phyloP scores from a whole-genome alignment of 1,140 invertebrate species.

The Diprion similis region DNA sequence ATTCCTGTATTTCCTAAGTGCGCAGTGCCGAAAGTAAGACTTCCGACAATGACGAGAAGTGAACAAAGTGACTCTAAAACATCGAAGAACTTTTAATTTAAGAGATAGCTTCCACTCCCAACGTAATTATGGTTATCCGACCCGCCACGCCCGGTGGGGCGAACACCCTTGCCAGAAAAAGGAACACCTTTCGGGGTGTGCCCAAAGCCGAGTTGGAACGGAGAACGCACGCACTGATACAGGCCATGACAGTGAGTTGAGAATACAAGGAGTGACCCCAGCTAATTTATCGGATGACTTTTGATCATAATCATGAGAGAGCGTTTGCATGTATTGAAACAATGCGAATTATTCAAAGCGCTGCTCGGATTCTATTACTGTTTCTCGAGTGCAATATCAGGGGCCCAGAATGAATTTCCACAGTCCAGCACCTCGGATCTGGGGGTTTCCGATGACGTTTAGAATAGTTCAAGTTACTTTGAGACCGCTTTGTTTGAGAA shows the following conservation, averaged over 20 bases:
- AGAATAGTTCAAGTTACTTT: neutral
- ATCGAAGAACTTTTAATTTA: conserved; percentile 5
- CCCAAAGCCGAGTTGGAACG: conserved; percentile 76
- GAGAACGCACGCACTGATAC: conserved; percentile 72
- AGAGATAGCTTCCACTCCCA: conserved; percentile 35
- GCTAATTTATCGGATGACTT: neutral
- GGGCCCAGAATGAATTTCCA: neutral
- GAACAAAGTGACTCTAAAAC: conserved; percentile 11
- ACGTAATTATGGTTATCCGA: conserved; percentile 16
- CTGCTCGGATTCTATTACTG: no score
- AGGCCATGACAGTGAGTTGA: conserved; percentile 78
- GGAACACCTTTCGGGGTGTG: conserved; percentile 75
- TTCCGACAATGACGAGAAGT: conserved; percentile 3
- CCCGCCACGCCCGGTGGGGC: conserved; percentile 35
- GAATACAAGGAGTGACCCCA: neutral
- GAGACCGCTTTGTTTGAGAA: neutral
- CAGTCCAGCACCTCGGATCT: neutral
- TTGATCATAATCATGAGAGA: neutral
- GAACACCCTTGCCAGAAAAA: conserved; percentile 40
- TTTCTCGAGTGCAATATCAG: no score
- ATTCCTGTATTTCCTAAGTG: conserved; percentile 26
- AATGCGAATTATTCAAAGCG: no score
- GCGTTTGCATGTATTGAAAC: no score
- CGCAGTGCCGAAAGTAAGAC: conserved; percentile 24
- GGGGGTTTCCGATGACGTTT: neutral